Percentiles rank a stretch among this genome's conserved stretches.
phyloP scores from a whole-genome alignment of 2,113 vertebrate genomes.

The Antechinus flavipes region DNA sequence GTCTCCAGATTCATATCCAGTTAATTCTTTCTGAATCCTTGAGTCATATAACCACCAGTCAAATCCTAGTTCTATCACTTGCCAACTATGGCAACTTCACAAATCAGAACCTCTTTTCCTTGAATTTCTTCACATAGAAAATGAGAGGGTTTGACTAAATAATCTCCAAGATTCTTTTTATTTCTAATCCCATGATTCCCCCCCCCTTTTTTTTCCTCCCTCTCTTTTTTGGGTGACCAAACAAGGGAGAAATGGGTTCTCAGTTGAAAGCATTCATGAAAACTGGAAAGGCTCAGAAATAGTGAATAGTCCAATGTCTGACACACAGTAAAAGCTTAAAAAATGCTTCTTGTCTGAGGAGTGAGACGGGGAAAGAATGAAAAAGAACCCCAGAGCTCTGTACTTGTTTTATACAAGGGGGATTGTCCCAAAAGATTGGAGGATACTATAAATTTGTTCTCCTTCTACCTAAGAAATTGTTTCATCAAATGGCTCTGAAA shows the following conservation, averaged over 20 bases:
- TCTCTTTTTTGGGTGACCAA: background rate
- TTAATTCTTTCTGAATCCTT: too few species aligned
- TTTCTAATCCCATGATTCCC: too few species aligned
- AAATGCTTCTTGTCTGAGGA: background rate
- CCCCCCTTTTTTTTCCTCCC: too few species aligned
- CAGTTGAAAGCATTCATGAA: background rate
- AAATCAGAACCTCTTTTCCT: too few species aligned
- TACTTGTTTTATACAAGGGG: background rate
- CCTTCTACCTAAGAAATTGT: background rate
- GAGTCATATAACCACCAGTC: too few species aligned
- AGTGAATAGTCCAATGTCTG: background rate
- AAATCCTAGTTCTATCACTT: too few species aligned
- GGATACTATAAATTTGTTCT: background rate
- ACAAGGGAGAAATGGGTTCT: background rate
- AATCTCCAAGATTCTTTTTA: too few species aligned
- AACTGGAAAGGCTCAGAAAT: background rate
- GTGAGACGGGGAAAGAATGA: background rate
- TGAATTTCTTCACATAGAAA: too few species aligned
- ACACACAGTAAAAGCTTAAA: background rate
- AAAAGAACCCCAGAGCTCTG: background rate
- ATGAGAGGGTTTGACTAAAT: too few species aligned
- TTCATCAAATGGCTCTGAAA: background rate
- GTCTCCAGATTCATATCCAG: too few species aligned
- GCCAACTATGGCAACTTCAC: too few species aligned
- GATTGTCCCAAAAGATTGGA: background rate